Percentiles rank a stretch among this genome's conserved stretches.
Conservation (phyloP, 1,140 invertebrate genomes). For the Leptopilina clavipes region DNA sequence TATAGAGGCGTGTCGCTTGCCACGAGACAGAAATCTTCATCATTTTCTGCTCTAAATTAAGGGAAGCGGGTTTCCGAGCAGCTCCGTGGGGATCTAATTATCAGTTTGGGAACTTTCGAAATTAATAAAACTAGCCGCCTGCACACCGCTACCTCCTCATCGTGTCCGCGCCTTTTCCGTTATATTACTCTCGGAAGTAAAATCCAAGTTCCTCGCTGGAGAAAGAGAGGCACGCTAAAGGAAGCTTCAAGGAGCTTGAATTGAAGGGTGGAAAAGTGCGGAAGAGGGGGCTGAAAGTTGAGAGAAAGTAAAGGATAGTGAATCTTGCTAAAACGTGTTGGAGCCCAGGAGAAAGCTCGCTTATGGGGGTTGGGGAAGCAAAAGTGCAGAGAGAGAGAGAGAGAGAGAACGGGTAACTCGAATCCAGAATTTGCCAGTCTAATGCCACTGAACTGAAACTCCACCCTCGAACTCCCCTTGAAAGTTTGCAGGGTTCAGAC, state of each 20-base stretch:
- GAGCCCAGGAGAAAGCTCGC: slow-evolving; percentile 37
- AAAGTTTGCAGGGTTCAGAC: slow-evolving; percentile 50
- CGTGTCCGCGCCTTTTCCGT: slow-evolving; percentile 51
- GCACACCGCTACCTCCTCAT: slow-evolving; percentile 39
- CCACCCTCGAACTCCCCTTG: slow-evolving; percentile 46
- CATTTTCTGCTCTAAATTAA: slow-evolving; percentile 28
- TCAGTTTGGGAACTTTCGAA: slow-evolving; percentile 70
- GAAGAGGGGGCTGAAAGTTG: slow-evolving; percentile 30
- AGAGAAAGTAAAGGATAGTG: slow-evolving; percentile 37
- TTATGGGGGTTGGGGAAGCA: neutral
- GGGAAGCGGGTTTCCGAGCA: slow-evolving; percentile 40
- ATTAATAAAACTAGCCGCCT: slow-evolving; percentile 69
- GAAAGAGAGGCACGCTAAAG: slow-evolving; percentile 30
- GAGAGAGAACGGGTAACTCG: slow-evolving; percentile 35
- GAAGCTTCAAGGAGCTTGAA: slow-evolving; percentile 34
- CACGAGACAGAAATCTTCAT: slow-evolving; percentile 52
- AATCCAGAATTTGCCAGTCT: slow-evolving; percentile 67
- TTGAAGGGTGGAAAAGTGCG: slow-evolving; percentile 34
- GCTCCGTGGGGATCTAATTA: slow-evolving; percentile 68
- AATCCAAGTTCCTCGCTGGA: slow-evolving; percentile 52
- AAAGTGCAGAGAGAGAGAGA: neutral
- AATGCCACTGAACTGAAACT: slow-evolving; percentile 60
- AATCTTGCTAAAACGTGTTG: slow-evolving; percentile 38
- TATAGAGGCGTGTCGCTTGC: slow-evolving; percentile 18
- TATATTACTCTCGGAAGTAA: slow-evolving; percentile 63